Percentiles rank a stretch among this genome's conserved stretches.
phyloP scores from a whole-genome alignment of 2,113 vertebrate species.

The Nematolebias whitei region DNA sequence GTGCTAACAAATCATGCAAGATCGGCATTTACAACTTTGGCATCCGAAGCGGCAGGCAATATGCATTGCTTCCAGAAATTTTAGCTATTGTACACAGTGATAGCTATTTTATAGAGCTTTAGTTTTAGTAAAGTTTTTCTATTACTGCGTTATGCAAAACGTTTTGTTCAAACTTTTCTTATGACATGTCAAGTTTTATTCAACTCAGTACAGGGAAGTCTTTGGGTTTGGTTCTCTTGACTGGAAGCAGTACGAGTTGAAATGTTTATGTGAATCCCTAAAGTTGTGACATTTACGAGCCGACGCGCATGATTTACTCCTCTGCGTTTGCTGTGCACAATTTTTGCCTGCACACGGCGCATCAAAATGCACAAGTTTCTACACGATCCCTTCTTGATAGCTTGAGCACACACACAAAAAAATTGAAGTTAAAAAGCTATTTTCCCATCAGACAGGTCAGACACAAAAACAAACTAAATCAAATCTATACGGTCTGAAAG shows the following conservation, averaged over 20 bases:
- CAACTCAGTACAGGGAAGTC: not conserved
- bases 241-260: constrained; percentile 38
- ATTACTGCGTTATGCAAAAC: no score
- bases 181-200: not conserved
- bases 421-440: not conserved
- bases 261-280: constrained; percentile 47
- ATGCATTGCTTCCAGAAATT: no score
- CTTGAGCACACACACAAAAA: not conserved
- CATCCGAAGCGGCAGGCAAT: no score
- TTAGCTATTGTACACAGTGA: no score
- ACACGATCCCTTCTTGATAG: constrained; percentile 1
- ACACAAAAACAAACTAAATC: constrained; percentile 10
- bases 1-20: no score
- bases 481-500: not conserved
- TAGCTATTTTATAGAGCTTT: no score
- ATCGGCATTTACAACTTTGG: no score
- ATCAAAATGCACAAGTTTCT: constrained; percentile 32
- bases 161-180: no score
- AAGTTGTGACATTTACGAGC: constrained; percentile 51
- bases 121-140: no score
- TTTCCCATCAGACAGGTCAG: constrained; percentile 9
- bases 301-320: constrained; percentile 8
- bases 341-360: constrained; percentile 38
- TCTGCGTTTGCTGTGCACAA: constrained; percentile 18
- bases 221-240: constrained; percentile 11